Evolutionary conservation across 1,140 invertebrate genomes (phyloP).

Genomic region (Sarcophaga bullata): DNA sequence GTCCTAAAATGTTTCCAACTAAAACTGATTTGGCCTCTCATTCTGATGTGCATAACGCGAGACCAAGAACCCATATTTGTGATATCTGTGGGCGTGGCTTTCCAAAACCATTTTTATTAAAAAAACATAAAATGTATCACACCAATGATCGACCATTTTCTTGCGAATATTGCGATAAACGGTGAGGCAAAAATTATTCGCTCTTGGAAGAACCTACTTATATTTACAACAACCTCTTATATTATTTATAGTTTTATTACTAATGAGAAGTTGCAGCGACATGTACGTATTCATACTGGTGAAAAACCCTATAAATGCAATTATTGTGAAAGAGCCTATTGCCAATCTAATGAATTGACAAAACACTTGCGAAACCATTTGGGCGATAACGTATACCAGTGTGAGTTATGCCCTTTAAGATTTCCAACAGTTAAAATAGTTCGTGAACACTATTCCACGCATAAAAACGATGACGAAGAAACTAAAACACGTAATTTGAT

Average conservation of each 20-base stretch:
- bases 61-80: constrained; percentile 11
- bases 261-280: not conserved
- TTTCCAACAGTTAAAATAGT: constrained; percentile 67
- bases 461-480: constrained; percentile 53
- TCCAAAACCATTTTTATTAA: constrained; percentile 21
- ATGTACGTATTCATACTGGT: constrained; percentile 27
- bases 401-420: constrained; percentile 61
- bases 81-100: constrained; percentile 21
- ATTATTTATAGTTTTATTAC: constrained; percentile 14
- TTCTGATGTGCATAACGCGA: not conserved
- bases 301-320: constrained; percentile 40
- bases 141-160: constrained; percentile 14
- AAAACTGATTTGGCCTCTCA: constrained; percentile 28
- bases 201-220: not conserved
- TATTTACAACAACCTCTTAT: not conserved
- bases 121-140: constrained; percentile 41
- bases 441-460: constrained; percentile 65
- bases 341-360: constrained; percentile 29
- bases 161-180: constrained; percentile 37
- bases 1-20: constrained; percentile 22
- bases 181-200: constrained; percentile 10
- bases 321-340: constrained; percentile 29
- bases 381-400: constrained; percentile 68
- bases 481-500: constrained; percentile 1
- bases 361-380: constrained; percentile 63